Percentiles rank a stretch among this genome's conserved stretches.
phyloP scores from a whole-genome alignment of 1,140 invertebrate genomes.

The Lepidostoma basale region DNA sequence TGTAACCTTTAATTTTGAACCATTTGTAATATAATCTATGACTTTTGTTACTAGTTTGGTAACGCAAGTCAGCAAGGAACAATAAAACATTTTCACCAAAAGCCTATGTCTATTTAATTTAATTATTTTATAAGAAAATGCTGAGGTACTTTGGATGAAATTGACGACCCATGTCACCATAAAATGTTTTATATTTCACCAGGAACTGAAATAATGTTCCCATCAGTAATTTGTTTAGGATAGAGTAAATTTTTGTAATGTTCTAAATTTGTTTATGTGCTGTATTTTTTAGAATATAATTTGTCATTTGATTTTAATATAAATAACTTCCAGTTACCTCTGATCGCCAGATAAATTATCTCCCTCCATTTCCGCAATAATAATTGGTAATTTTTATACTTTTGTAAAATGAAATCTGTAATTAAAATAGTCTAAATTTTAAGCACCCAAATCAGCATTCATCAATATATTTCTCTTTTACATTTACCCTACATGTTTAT shows the following conservation, averaged over 20 bases:
- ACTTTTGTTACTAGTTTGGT: constrained; percentile 24
- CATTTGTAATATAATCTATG: constrained; percentile 39
- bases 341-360: no score
- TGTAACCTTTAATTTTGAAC: constrained; percentile 40
- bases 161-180: not conserved
- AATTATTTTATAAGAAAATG: constrained; percentile 24
- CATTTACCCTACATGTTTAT: constrained; percentile 7
- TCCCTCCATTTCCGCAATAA: no score
- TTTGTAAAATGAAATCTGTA: constrained; percentile 33
- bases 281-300: not conserved
- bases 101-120: constrained; percentile 40
- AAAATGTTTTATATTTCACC: not conserved
- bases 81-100: constrained; percentile 45
- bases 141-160: constrained; percentile 17
- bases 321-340: not conserved
- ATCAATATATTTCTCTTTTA: not conserved
- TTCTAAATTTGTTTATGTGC: no score
- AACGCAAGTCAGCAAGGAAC: constrained; percentile 34
- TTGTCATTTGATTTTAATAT: not conserved
- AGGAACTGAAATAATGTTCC: not conserved
- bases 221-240: no score
- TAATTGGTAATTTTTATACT: constrained; percentile 35
- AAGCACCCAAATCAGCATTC: not conserved
- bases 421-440: constrained; percentile 1
- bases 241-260: no score